phyloP scores from a whole-genome alignment of 1,140 invertebrate species.

The Platyscapa corneri region DNA sequence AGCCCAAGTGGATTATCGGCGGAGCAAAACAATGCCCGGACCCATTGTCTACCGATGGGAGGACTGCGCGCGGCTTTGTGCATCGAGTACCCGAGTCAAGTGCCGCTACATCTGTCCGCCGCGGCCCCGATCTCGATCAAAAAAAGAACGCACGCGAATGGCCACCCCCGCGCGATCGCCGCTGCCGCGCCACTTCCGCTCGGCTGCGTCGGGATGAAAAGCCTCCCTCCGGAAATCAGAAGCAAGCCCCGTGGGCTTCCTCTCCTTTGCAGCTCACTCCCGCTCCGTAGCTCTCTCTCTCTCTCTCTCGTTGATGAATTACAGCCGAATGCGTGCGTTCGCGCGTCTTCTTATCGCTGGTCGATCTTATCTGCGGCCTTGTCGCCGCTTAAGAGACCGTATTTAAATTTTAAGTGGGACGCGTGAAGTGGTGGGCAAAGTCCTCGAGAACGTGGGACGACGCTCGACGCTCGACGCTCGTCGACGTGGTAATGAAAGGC shows the following conservation, averaged over 20 bases:
- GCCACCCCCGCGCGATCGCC: not conserved
- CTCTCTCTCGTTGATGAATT: not conserved
- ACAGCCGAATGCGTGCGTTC: not conserved
- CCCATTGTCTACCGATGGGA: not conserved
- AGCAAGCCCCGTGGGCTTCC: too few species aligned
- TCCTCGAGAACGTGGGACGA: slow-evolving; percentile 7
- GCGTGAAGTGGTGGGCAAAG: not conserved
- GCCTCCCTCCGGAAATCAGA: not conserved
- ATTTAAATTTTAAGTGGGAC: not conserved
- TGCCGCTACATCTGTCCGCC: slow-evolving; percentile 26
- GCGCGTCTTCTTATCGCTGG: slow-evolving; percentile 9
- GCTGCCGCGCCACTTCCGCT: not conserved
- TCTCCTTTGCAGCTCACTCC: too few species aligned
- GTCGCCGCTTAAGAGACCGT: not conserved
- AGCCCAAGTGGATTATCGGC: slow-evolving; percentile 25
- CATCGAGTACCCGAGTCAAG: slow-evolving; percentile 29
- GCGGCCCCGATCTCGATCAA: not conserved
- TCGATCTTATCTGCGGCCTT: not conserved
- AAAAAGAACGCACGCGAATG: not conserved
- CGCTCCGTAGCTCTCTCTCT: too few species aligned
- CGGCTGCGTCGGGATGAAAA: not conserved
- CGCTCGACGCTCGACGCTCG: not conserved
- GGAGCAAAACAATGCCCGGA: slow-evolving; percentile 19
- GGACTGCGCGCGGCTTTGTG: not conserved
- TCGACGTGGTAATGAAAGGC: not conserved